phyloP scores from a whole-genome alignment of 2,113 vertebrate genomes.

The Eptesicus fuscus region DNA sequence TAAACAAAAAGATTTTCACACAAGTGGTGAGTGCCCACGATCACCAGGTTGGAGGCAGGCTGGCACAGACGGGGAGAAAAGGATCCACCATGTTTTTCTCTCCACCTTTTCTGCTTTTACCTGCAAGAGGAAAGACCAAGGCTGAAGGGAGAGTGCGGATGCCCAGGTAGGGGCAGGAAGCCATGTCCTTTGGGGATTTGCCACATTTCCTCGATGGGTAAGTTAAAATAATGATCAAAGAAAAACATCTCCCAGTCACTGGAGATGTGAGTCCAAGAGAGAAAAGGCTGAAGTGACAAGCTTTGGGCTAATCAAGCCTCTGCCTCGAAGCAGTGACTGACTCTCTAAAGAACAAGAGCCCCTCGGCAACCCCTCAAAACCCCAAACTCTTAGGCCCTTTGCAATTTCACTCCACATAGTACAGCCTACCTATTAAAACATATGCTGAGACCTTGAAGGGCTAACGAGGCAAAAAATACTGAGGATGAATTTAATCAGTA shows the following conservation, averaged over 20 bases:
- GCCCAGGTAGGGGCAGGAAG: constrained; percentile 31
- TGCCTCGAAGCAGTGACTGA: neutral
- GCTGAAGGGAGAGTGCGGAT: constrained; percentile 66
- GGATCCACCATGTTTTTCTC: constrained; percentile 73
- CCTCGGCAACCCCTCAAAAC: neutral
- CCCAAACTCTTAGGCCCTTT: neutral
- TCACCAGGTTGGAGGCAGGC: constrained; percentile 77
- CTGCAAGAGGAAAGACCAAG: constrained; percentile 76
- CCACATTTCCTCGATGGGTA: neutral
- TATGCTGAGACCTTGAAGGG: neutral
- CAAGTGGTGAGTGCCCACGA: constrained; percentile 64
- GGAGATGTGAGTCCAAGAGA: neutral
- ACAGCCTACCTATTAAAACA: neutral
- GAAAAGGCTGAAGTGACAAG: neutral
- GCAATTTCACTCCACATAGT: neutral
- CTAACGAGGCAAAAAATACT: neutral
- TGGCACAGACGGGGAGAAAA: constrained; percentile 75
- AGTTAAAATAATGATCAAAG: neutral
- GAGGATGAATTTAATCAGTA: neutral
- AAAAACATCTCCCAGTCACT: neutral
- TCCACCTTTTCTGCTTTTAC: constrained; percentile 75
- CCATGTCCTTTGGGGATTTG: neutral
- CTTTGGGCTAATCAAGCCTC: neutral
- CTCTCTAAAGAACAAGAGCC: neutral
- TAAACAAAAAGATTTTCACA: constrained; percentile 53